Evolutionary conservation across 2,113 vertebrate species (phyloP).

Genomic region (Dinomys branickii): DNA sequence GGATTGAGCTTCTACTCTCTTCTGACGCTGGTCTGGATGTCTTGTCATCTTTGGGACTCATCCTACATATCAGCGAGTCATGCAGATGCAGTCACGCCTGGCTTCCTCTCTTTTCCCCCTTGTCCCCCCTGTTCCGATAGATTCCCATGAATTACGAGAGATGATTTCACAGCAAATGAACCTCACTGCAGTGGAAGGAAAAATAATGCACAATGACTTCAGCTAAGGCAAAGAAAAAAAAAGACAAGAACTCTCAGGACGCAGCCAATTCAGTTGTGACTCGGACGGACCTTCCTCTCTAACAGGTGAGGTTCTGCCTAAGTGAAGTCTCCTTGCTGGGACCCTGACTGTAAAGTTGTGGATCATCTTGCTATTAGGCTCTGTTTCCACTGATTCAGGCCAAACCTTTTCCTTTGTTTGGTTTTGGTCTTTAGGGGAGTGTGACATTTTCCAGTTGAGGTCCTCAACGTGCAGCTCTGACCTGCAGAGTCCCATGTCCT

Average conservation of each 20-base stretch:
- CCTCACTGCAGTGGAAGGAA: background rate
- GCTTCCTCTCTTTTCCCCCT: background rate
- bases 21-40: background rate
- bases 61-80: background rate
- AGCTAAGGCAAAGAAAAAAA: background rate
- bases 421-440: background rate
- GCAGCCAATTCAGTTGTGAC: background rate
- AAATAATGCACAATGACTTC: background rate
- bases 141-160: background rate
- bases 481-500: accelerated
- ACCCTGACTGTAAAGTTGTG: background rate
- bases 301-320: background rate
- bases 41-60: background rate
- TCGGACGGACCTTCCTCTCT: background rate
- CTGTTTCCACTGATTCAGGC: background rate
- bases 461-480: background rate
- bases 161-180: background rate
- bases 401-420: background rate
- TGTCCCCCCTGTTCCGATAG: background rate
- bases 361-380: background rate
- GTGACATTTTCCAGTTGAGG: background rate
- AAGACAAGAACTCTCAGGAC: background rate
- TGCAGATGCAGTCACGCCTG: background rate
- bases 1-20: background rate
- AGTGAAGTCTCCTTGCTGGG: background rate